phyloP scores from a whole-genome alignment of 1,140 invertebrate species.

The Euwallacea similis region DNA sequence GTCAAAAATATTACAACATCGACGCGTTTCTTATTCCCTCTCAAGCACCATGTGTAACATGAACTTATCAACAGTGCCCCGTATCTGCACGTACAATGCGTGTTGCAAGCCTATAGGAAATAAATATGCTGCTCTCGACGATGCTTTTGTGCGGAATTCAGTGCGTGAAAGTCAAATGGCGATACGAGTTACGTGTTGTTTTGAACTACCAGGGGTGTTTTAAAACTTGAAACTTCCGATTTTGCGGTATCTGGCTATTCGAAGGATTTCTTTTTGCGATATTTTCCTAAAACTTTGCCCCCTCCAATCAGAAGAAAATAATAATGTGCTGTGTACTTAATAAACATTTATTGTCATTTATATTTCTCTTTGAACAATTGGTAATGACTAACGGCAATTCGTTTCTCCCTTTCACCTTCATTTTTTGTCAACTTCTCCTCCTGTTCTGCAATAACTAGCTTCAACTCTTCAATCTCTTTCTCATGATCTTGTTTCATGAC shows the following conservation, averaged over 20 bases:
- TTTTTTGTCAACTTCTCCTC: constrained; percentile 52
- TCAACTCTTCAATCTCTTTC: constrained; percentile 56
- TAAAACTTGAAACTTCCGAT: background rate
- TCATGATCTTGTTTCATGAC: constrained; percentile 58
- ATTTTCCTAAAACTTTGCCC: too few species aligned
- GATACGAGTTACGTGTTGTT: background rate
- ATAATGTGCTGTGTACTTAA: background rate
- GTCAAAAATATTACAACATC: too few species aligned
- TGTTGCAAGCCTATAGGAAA: too few species aligned
- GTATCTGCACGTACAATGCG: too few species aligned
- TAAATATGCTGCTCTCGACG: too few species aligned
- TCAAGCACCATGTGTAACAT: too few species aligned
- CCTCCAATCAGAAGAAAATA: too few species aligned
- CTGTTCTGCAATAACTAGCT: constrained; percentile 58
- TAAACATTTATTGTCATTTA: constrained; percentile 31
- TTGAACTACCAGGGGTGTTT: background rate
- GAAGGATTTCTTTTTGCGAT: too few species aligned
- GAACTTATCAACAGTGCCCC: too few species aligned
- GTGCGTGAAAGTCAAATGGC: too few species aligned
- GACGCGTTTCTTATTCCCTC: too few species aligned
- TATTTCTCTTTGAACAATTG: constrained; percentile 49
- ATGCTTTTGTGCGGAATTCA: too few species aligned
- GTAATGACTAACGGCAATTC: constrained; percentile 43
- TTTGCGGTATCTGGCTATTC: background rate
- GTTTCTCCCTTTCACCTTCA: constrained; percentile 38